Evolutionary conservation across 2,113 vertebrate genomes (phyloP), one percentile per base, ranked within the genome.

Genomic region (Nycticryphes semicollaris): DNA sequence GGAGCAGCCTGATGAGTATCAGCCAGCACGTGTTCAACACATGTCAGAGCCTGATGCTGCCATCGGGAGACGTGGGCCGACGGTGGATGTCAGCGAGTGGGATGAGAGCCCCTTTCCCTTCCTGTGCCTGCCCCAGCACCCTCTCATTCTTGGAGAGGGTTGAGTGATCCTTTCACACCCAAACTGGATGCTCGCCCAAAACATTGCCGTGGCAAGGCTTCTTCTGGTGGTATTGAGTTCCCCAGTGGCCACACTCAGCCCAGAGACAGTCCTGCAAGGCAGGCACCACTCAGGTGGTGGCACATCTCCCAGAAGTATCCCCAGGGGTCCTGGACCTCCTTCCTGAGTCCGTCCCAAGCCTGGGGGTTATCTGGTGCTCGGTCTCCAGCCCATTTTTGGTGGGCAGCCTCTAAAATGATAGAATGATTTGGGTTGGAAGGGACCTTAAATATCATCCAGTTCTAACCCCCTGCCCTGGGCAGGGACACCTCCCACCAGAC

Each of bases 11-110:
- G 91, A 48, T 92, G 91, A 0, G 4, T 50, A 74, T 77, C 94
- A 45, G 93, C 17, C 93, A 23, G 93, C 93, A 94, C 89, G 25
- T 95, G 95, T 74, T n/a, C 66, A 19, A 1, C 94, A 89, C 87
- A 89, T 90, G 95, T 82, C 1, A 18, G 5, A 64, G 73, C 91
- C 30, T 78, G 94, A 59, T 37, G 91, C 6, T 95, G 53, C 63
- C 68, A 3, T 6, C 20, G 22, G 15, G 54, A 66, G 79, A 27
- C 1, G 18, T 6, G 90, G 75, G 90, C 87, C 10, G 41, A 4
- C 17, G 31, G 53, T 4, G 0, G 56, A 63, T 4, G 77, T 88
- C 54, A 28, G 37, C 4, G 41, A 83, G 66, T 8, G 0, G 87
- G 69, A 3, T 0, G 13, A 33, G 84, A 84, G 64, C 56, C 2